Conservation (phyloP, 2,888 invertebrate genomes). For the Plebejus melissa region DNA sequence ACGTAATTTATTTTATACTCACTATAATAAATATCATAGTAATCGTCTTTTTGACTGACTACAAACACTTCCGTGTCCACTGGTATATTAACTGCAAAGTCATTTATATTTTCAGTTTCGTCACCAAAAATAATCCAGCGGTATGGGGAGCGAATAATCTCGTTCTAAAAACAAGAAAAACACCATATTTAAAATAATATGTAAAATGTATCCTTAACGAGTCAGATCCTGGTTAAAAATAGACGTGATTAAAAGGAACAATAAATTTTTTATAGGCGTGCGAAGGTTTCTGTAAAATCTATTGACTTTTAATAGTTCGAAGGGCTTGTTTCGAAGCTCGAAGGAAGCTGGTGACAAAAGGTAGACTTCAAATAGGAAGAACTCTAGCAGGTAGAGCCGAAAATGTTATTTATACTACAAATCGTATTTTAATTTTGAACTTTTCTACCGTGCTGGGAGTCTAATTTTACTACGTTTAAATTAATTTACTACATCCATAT, state of each 20-base stretch:
- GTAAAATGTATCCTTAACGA: neutral
- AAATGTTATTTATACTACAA: neutral
- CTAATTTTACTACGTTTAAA: too few species aligned
- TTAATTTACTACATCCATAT: too few species aligned
- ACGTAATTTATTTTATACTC: constrained; percentile 38
- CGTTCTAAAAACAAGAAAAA: constrained; percentile 9
- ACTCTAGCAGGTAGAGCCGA: neutral
- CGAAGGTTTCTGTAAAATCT: neutral
- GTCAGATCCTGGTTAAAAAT: constrained; percentile 1
- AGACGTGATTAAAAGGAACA: neutral
- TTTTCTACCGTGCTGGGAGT: too few species aligned
- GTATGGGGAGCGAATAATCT: constrained; percentile 69
- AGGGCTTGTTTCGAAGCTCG: neutral
- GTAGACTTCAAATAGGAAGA: neutral
- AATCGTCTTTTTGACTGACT: constrained; percentile 38
- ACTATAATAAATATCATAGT: constrained; percentile 50
- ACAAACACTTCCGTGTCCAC: constrained; percentile 57
- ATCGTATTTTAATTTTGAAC: neutral
- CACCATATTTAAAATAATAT: neutral
- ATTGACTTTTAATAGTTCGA: neutral
- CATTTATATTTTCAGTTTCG: constrained; percentile 32
- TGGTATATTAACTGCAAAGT: constrained; percentile 48
- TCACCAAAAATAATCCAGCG: constrained; percentile 57
- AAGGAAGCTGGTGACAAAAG: too few species aligned
- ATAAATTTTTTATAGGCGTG: neutral